Conservation (phyloP, 2,888 invertebrate species). For the Panorpa germanica region DNA sequence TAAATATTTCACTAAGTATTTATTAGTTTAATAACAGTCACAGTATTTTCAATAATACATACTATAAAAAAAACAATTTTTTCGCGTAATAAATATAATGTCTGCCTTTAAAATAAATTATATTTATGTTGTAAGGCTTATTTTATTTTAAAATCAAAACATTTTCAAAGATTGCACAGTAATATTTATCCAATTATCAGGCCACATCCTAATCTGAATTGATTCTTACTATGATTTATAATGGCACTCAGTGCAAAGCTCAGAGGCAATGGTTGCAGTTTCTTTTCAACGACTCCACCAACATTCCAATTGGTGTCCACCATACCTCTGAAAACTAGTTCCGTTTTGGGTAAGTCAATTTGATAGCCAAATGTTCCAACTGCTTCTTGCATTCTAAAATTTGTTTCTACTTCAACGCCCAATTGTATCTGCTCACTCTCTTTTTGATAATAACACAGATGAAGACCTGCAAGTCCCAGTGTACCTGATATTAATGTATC, state of each 20-base stretch:
- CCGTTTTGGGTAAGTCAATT: slow-evolving; percentile 86
- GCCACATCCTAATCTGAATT: slow-evolving; percentile 86
- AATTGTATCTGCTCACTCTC: slow-evolving; percentile 78
- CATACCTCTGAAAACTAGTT: slow-evolving; percentile 84
- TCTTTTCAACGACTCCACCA: slow-evolving; percentile 86
- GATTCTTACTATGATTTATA: slow-evolving; percentile 82
- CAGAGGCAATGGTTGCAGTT: slow-evolving; percentile 81
- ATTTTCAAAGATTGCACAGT: too few relatives aligned
- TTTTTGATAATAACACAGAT: slow-evolving; percentile 86
- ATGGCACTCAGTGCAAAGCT: slow-evolving; percentile 82
- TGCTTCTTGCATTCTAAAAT: slow-evolving; percentile 76
- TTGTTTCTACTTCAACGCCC: slow-evolving; percentile 90
- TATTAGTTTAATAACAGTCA: too few relatives aligned
- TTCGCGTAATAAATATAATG: too few relatives aligned
- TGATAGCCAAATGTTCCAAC: slow-evolving; percentile 87
- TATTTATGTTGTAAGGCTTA: too few relatives aligned
- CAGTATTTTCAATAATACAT: too few relatives aligned
- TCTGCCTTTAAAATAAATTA: too few relatives aligned
- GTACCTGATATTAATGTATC: slow-evolving; percentile 39
- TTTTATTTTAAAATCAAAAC: too few relatives aligned
- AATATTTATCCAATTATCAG: slow-evolving; percentile 87
- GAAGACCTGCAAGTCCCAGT: slow-evolving; percentile 60
- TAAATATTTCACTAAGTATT: too few relatives aligned
- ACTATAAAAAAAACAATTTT: too few relatives aligned
- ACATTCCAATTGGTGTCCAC: slow-evolving; percentile 87